Conservation (phyloP, 2,888 invertebrate genomes). For the Eristalis pertinax region DNA sequence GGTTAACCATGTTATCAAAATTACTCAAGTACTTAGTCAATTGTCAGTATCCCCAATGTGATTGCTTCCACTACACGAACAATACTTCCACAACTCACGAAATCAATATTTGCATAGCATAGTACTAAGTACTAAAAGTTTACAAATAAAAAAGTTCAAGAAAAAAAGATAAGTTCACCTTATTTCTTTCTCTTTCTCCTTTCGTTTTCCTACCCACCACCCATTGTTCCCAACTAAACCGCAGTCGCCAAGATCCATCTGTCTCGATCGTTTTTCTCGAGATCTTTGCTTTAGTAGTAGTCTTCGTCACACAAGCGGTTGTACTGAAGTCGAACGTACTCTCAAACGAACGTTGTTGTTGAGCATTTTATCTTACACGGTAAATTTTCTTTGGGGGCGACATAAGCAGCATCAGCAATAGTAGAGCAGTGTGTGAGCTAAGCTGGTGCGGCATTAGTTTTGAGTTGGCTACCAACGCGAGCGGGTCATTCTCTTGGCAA, state of each 20-base stretch:
- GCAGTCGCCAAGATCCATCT: constrained; percentile 21
- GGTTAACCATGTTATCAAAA: background rate
- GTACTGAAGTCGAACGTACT: constrained; percentile 45
- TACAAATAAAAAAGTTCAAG: background rate
- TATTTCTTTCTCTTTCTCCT: constrained; percentile 34
- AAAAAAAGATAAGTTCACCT: constrained; percentile 44
- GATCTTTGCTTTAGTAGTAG: constrained; percentile 37
- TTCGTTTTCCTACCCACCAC: constrained; percentile 54
- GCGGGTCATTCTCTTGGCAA: constrained; percentile 82
- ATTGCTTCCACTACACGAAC: background rate
- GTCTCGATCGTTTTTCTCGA: constrained; percentile 59
- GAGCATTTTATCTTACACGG: constrained; percentile 54
- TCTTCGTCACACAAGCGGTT: constrained; percentile 44
- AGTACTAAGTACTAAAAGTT: constrained; percentile 19
- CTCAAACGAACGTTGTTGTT: constrained; percentile 41
- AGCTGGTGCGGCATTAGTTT: constrained; percentile 81
- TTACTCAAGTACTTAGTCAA: background rate
- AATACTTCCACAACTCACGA: background rate
- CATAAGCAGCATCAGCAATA: constrained; percentile 64
- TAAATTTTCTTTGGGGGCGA: constrained; percentile 58
- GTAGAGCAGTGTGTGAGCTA: constrained; percentile 74
- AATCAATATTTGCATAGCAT: constrained; percentile 19
- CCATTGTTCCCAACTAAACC: constrained; percentile 29
- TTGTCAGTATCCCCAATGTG: background rate
- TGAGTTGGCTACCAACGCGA: constrained; percentile 83